Evolutionary conservation across 2,888 invertebrate species (phyloP).

Genomic region (Spodoptera picta): DNA sequence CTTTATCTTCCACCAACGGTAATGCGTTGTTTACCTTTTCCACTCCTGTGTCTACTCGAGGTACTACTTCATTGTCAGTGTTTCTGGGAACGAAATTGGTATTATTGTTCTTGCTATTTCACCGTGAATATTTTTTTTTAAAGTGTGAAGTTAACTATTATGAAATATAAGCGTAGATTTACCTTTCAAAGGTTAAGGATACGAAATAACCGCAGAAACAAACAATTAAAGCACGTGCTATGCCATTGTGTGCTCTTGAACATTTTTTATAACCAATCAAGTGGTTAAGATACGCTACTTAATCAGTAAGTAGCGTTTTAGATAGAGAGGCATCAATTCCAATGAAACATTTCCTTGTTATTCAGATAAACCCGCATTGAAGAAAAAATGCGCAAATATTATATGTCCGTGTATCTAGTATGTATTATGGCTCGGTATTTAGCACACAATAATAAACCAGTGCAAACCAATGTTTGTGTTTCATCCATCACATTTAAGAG

Average conservation of each 20-base stretch:
- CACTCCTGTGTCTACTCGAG: slow-evolving; percentile 48
- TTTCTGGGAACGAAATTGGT: slow-evolving; percentile 26
- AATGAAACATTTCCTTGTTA: slow-evolving; percentile 6
- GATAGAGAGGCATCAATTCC: slow-evolving; percentile 12
- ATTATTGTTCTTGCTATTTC: slow-evolving; percentile 18
- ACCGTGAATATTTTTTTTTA: slow-evolving; percentile 12
- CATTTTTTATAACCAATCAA: background rate
- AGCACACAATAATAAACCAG: slow-evolving; percentile 50
- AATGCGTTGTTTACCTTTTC: slow-evolving; percentile 63
- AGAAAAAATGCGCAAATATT: slow-evolving; percentile 35
- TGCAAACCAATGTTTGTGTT: slow-evolving; percentile 40
- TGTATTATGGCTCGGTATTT: slow-evolving; percentile 39
- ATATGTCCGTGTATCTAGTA: slow-evolving; percentile 25
- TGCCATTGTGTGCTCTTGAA: slow-evolving; percentile 5
- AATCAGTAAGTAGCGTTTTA: slow-evolving; percentile 2
- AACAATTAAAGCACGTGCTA: slow-evolving; percentile 1
- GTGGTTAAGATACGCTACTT: too few relatives aligned
- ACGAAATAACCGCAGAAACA: slow-evolving; percentile 4
- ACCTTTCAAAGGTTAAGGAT: slow-evolving; percentile 2
- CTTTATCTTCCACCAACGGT: slow-evolving; percentile 63
- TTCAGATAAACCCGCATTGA: slow-evolving; percentile 8
- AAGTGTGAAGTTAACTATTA: slow-evolving; percentile 1
- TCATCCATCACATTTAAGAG: slow-evolving; percentile 20
- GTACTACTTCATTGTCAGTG: slow-evolving; percentile 12
- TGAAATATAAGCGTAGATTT: slow-evolving; percentile 7